Evolutionary conservation across 1,140 invertebrate genomes (phyloP), one percentile per base, ranked within the genome.

Genomic region (Elymnias hypermnestra): DNA sequence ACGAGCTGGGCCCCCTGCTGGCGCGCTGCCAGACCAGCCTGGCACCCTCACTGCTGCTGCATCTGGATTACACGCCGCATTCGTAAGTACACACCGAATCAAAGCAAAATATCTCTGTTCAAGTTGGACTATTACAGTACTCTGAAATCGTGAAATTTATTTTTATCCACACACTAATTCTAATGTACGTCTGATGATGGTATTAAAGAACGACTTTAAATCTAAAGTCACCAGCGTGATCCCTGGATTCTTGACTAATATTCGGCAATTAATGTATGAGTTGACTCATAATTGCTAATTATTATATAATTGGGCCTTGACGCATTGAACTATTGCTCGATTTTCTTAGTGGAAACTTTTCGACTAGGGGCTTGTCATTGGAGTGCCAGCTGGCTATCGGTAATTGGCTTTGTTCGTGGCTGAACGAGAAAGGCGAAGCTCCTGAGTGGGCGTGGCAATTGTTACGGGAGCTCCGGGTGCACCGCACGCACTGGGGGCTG

Each of bases 31-130:
- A 48, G 10, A 53, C 46, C 0, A 57, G 61, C 6, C 51, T 78
- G 5, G 33, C 77, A 10, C 59, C 53, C 39, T 56, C 62, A 13
- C 23, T 83, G 33, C 29, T 83, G 21, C 47, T 69, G 21, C 18
- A 48, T 8, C 17, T 81, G 12, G 66, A 76, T 25, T 78, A 64
- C 26, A 72, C 71, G 5, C 75, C 75, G 7, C 63, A 74, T 18
- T 53, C 35, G 78, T 83, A 19, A 67, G 64, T 47, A 5, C 8
- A 1, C 3, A 23, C 2, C n/a, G n/a, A n/a, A n/a, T n/a, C n/a
- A n/a, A n/a, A n/a, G n/a, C n/a, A n/a, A n/a, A n/a, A n/a, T n/a
- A n/a, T n/a, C n/a, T n/a, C n/a, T n/a, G n/a, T n/a, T n/a, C n/a
- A n/a, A n/a, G n/a, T n/a, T n/a, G n/a, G n/a, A n/a, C n/a, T n/a